phyloP scores from a whole-genome alignment of 2,113 vertebrate genomes.

The Meleagris gallopavo region DNA sequence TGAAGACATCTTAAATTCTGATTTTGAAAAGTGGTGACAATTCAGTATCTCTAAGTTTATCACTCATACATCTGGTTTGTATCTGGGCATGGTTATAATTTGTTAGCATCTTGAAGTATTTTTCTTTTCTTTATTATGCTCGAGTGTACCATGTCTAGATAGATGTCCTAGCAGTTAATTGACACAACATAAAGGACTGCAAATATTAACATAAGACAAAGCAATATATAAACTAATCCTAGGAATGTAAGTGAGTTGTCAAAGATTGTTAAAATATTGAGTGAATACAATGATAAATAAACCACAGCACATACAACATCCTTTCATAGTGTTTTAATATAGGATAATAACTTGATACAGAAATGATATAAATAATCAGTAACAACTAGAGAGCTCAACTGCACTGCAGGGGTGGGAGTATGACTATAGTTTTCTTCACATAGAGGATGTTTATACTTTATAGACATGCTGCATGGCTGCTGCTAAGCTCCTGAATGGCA shows the following conservation, averaged over 20 bases:
- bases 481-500: neutral
- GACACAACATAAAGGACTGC: slow-evolving; percentile 36
- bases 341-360: neutral
- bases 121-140: slow-evolving; percentile 62
- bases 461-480: neutral
- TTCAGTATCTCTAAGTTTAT: slow-evolving; percentile 67
- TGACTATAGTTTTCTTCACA: neutral
- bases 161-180: slow-evolving; percentile 52
- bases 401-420: neutral
- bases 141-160: slow-evolving; percentile 33
- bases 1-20: slow-evolving; percentile 49
- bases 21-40: slow-evolving; percentile 68
- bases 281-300: neutral
- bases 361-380: neutral
- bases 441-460: neutral
- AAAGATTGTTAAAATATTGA: slow-evolving; percentile 26
- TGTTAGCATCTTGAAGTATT: slow-evolving; percentile 71
- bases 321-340: neutral
- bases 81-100: slow-evolving; percentile 55
- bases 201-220: slow-evolving; percentile 66
- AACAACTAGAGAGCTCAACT: neutral
- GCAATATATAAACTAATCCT: slow-evolving; percentile 43
- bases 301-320: neutral
- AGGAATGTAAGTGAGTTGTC: slow-evolving; percentile 39
- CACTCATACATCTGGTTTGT: slow-evolving; percentile 68